Conservation (phyloP, 2,113 vertebrate genomes). For the Petrocephalus microphthalmus region DNA sequence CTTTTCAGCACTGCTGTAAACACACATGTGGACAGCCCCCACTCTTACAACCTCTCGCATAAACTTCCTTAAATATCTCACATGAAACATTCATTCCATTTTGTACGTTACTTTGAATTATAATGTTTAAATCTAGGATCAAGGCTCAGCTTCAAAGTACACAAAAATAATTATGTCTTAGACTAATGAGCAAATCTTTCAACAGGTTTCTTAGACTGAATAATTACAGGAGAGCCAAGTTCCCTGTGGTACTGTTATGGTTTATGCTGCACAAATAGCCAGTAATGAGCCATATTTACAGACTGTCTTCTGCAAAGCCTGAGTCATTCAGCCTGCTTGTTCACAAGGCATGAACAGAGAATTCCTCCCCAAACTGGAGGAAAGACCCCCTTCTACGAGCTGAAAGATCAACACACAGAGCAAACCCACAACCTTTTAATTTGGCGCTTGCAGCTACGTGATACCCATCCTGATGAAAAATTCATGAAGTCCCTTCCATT, state of each 20-base stretch:
- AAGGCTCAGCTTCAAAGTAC: neutral
- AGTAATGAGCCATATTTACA: neutral
- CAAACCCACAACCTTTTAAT: conserved; percentile 2
- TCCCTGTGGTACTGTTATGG: neutral
- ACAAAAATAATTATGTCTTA: neutral
- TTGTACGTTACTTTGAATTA: neutral
- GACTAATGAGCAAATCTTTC: neutral
- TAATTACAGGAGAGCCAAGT: neutral
- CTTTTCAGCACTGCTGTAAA: neutral
- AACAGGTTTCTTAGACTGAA: neutral
- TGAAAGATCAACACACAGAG: neutral
- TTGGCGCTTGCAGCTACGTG: neutral
- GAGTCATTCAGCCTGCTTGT: neutral
- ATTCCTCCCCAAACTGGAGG: neutral
- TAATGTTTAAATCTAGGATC: neutral
- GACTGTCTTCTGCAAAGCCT: neutral
- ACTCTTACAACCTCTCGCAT: neutral
- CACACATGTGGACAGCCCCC: neutral
- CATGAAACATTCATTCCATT: neutral
- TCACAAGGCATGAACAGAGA: neutral
- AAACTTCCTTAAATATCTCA: neutral
- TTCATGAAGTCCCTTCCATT: neutral
- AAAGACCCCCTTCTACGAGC: neutral
- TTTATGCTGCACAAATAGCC: neutral
- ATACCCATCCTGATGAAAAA: neutral